Percentiles rank a stretch among this genome's conserved stretches.
Conservation (phyloP, 2,888 invertebrate genomes). For the Heteropelma amictum region DNA sequence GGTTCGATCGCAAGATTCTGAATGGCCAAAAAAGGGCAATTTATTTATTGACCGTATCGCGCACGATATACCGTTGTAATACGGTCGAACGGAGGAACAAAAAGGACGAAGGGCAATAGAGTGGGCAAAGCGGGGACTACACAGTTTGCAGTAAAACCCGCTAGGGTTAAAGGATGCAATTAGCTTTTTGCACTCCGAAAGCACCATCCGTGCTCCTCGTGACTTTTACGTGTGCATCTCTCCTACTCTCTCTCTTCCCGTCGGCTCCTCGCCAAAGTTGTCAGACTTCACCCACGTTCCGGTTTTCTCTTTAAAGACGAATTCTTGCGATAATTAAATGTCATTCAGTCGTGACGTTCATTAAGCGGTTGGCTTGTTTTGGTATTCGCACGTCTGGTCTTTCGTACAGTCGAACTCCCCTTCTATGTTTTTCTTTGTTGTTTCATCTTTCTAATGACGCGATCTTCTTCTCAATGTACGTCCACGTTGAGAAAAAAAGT, state of each 20-base stretch:
- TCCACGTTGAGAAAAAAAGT: too few species aligned
- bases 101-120: conserved; percentile 1
- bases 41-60: conserved; percentile 67
- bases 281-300: conserved; percentile 5
- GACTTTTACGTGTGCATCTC: conserved; percentile 28
- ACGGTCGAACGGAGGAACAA: conserved; percentile 2
- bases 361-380: conserved; percentile 64
- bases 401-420: conserved; percentile 1
- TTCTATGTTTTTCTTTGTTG: conserved; percentile 3
- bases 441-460: neutral
- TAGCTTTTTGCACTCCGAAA: conserved; percentile 68
- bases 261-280: conserved; percentile 34
- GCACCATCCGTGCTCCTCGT: conserved; percentile 37
- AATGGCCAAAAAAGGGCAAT: conserved; percentile 68
- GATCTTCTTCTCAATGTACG: too few species aligned
- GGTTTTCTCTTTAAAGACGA: conserved; percentile 62
- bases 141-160: conserved; percentile 5
- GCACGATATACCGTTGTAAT: conserved; percentile 13
- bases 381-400: conserved; percentile 14
- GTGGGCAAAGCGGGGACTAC: neutral
- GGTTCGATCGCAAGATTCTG: conserved; percentile 66
- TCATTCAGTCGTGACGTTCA: conserved; percentile 71
- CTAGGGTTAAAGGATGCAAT: conserved; percentile 65
- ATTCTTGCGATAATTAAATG: conserved; percentile 73
- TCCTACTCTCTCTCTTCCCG: conserved; percentile 11